phyloP scores from a whole-genome alignment of 1,140 invertebrate genomes.

The Sweltsa coloradensis region DNA sequence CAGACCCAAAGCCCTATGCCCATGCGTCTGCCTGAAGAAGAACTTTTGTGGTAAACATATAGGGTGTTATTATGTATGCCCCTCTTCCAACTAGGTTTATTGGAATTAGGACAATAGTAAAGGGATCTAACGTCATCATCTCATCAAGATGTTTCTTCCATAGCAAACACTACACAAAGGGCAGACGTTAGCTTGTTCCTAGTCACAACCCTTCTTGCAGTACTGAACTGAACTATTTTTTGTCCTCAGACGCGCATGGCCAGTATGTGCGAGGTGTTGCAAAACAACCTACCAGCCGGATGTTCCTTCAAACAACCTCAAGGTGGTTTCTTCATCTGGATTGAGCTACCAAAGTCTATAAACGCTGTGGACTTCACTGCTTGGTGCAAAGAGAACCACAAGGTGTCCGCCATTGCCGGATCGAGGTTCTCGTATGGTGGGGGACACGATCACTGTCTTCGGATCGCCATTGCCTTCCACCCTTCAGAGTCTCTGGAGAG shows the following conservation, averaged over 20 bases:
- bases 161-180: background rate
- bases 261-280: constrained; percentile 28
- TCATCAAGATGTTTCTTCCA: background rate
- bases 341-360: constrained; percentile 31
- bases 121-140: background rate
- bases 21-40: too few species aligned
- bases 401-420: constrained; percentile 35
- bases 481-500: background rate
- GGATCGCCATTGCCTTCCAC: constrained; percentile 8
- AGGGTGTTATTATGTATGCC: background rate
- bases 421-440: constrained; percentile 28
- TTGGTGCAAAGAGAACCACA: constrained; percentile 29
- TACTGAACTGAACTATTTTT: constrained; percentile 1
- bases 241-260: constrained; percentile 32
- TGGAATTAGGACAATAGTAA: background rate
- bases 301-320: constrained; percentile 32
- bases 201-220: background rate
- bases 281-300: constrained; percentile 28
- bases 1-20: too few species aligned
- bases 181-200: background rate
- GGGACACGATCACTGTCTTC: constrained; percentile 9
- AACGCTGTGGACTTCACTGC: constrained; percentile 27
- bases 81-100: background rate
- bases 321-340: constrained; percentile 49
- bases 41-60: too few species aligned